These are phyloP conservation scores for Chroicocephalus ridibundus DNA, from an alignment of 2,113 vertebrate species.

Conservation along the genomic window DNA sequence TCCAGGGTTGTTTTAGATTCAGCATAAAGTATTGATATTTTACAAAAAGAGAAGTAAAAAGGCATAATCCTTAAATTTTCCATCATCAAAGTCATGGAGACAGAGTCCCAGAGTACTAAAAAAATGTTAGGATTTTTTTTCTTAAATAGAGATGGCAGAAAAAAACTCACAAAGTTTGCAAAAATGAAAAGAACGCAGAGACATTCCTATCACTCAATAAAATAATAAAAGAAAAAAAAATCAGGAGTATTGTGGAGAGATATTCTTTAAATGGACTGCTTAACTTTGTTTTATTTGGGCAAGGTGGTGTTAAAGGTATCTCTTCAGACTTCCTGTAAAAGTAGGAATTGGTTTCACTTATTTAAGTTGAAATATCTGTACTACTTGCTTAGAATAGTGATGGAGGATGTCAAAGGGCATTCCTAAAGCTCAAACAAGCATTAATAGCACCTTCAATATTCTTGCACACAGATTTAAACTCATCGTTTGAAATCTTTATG, in stretches of 20 bases:
- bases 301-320: not conserved
- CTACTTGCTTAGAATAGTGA: not conserved
- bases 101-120: not conserved
- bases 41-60: conserved; percentile 54
- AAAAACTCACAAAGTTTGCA: not conserved
- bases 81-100: not conserved
- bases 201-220: not conserved
- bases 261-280: not conserved
- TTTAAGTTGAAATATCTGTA: not conserved
- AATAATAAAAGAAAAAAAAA: not conserved
- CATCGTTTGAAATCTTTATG: conserved; percentile 17
- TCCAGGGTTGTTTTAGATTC: conserved; percentile 45
- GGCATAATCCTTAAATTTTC: not conserved
- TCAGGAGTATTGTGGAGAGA: not conserved
- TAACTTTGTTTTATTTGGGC: not conserved
- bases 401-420: not conserved
- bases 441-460: not conserved
- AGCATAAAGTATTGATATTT: conserved; percentile 45
- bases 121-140: not conserved
- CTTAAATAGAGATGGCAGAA: not conserved
- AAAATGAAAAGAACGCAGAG: not conserved
- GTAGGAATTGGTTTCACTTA: not conserved
- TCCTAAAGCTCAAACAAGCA: conserved; percentile 18
- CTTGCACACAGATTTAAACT: not conserved
- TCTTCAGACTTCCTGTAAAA: not conserved